Conservation (phyloP, 2,888 invertebrate genomes). For the Phyllotreta cruciferae region DNA sequence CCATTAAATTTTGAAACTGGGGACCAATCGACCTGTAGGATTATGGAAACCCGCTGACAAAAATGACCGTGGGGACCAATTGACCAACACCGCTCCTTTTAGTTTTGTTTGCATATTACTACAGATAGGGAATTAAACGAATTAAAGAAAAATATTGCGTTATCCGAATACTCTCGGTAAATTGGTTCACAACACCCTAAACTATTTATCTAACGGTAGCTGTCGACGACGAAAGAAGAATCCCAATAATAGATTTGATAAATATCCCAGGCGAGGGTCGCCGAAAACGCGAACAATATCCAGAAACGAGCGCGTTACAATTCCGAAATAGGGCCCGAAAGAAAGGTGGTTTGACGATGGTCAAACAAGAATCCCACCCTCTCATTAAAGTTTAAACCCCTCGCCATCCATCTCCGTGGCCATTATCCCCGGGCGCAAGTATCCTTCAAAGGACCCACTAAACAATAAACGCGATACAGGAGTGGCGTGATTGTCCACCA, state of each 20-base stretch:
- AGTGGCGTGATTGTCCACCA: constrained; percentile 29
- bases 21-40: no score
- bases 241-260: constrained; percentile 6
- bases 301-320: constrained; percentile 6
- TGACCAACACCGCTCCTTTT: no score
- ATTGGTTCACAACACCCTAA: no score
- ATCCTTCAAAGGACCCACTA: constrained; percentile 41
- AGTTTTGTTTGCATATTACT: no score
- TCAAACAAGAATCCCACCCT: constrained; percentile 22
- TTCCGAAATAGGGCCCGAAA: constrained; percentile 3
- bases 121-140: no score
- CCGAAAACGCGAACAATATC: constrained; percentile 13
- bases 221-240: not conserved
- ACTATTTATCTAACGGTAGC: no score
- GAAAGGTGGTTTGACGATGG: constrained; percentile 8
- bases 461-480: constrained; percentile 42
- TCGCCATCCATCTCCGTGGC: constrained; percentile 37
- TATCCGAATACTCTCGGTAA: no score
- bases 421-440: constrained; percentile 36
- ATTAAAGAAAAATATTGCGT: no score
- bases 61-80: no score
- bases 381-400: constrained; percentile 38
- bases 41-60: no score
- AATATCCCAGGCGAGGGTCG: not conserved
- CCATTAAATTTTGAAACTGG: no score